Conservation (phyloP, 2,888 invertebrate genomes). For the Shargacucullia verbasci region DNA sequence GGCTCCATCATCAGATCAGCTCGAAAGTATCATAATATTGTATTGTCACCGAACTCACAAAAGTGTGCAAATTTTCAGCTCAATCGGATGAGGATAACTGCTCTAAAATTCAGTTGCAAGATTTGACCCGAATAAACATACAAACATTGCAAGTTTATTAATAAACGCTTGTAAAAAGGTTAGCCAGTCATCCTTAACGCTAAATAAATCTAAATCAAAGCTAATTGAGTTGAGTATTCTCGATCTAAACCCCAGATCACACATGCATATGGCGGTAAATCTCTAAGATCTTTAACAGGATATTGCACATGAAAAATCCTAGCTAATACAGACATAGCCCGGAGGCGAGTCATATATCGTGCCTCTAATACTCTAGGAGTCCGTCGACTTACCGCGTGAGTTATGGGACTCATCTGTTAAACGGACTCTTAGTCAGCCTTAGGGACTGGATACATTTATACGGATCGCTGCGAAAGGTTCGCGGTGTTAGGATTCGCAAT, state of each 20-base stretch:
- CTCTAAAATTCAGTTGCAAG: too few relatives aligned
- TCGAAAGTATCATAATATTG: too few relatives aligned
- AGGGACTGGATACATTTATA: constrained; percentile 36
- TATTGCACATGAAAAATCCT: constrained; percentile 46
- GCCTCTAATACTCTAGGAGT: constrained; percentile 43
- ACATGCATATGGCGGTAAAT: constrained; percentile 12
- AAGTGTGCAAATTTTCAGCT: too few relatives aligned
- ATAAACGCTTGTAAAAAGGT: too few relatives aligned
- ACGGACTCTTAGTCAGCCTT: constrained; percentile 45
- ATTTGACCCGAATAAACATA: too few relatives aligned
- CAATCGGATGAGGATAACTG: too few relatives aligned
- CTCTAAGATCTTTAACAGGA: constrained; percentile 27
- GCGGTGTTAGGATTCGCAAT: constrained; percentile 21
- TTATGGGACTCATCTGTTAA: constrained; percentile 52
- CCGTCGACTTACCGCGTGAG: constrained; percentile 49
- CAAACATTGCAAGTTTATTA: too few relatives aligned
- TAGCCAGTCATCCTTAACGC: too few relatives aligned
- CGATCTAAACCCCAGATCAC: neutral
- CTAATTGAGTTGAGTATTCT: constrained; percentile 4
- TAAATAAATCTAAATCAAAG: neutral
- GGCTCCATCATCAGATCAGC: too few relatives aligned
- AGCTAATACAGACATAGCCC: constrained; percentile 46
- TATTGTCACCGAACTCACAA: too few relatives aligned
- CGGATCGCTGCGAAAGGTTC: constrained; percentile 33
- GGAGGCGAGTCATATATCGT: constrained; percentile 47